Evolutionary conservation across 2,113 vertebrate species (phyloP), one percentile per base, ranked within the genome.

Genomic region (Pogona vitticeps): DNA sequence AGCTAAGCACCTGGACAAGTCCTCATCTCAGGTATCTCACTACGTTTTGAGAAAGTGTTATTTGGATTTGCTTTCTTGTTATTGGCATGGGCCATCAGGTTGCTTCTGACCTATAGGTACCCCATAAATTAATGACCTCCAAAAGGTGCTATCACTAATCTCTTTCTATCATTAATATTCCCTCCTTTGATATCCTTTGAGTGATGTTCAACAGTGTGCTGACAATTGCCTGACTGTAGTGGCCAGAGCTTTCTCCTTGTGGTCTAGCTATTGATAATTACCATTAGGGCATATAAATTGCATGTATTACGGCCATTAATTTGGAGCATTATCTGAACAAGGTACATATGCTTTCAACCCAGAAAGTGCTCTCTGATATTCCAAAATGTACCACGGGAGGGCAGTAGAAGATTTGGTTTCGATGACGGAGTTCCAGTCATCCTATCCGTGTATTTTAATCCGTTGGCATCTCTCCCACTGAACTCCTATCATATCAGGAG

Each of bases 351-450:
- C 38, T 26, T 59, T 80, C 18, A 52, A n/a, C 42, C 21, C 23
- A 72, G 33, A 83, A 71, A 75, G 6, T 72, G 73, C 86, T 40
- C 40, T 82, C 70, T 42, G 91, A 33, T 73, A 76, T 84, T 91
- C 71, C 36, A 65, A 83, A 14, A 18, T 26, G 26, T 63, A 78
- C 95, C 96, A 96, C 96, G 18, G 93, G 96, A 95, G 96, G 96
- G 96, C 96, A 96, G 95, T 96, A 96, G 91, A 96, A 92, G 96
- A 95, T 88, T 95, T 96, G 90, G 70, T 78, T 82, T 93, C 91
- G 93, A 75, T 2, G 0, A 52, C 73, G 78, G 15, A 63, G 65
- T 87, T 87, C 84, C 56, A 7, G 56, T 84, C 93, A 81, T 59
- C 21, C 87, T 87, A 82, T 90, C 88, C 90, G 67, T 40, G 76